Evolutionary conservation across 2,888 invertebrate species (phyloP).

Genomic region (Cordilura impudica): DNA sequence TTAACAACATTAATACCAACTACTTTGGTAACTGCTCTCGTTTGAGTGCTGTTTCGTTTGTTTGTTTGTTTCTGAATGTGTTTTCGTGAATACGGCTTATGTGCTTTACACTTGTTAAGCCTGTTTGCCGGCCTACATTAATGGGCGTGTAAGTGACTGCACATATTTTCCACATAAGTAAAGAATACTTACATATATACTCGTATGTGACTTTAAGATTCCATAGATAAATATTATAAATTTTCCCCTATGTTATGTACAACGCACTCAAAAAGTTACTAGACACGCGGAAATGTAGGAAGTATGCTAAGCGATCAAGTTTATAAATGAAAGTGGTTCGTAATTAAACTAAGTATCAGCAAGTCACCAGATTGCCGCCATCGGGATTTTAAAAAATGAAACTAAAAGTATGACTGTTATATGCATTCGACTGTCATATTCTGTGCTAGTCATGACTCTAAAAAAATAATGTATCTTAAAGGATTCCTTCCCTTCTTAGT

Average conservation of each 20-base stretch:
- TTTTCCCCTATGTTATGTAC: background rate
- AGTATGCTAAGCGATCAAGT: too few species aligned
- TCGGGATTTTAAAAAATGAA: too few species aligned
- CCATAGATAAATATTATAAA: background rate
- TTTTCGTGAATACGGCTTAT: conserved; percentile 33
- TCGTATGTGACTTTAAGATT: conserved; percentile 3
- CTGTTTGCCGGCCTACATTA: too few species aligned
- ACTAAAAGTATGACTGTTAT: too few species aligned
- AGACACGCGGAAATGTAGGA: background rate
- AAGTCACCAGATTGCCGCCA: too few species aligned
- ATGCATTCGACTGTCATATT: too few species aligned
- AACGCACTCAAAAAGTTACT: background rate
- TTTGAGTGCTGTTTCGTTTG: background rate
- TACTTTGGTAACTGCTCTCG: conserved; percentile 5
- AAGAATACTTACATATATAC: background rate
- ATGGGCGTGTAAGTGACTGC: background rate
- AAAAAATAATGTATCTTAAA: too few species aligned
- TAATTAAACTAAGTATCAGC: too few species aligned
- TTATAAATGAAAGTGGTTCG: too few species aligned
- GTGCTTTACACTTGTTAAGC: conserved; percentile 14
- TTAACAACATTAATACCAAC: conserved; percentile 31
- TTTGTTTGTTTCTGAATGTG: background rate
- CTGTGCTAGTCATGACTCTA: too few species aligned
- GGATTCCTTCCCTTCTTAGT: background rate
- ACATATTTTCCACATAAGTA: conserved; percentile 15